Base-by-base conservation (phyloP, 2,797 vertebrate genomes). In the Rachycentron canadum region DNA sequence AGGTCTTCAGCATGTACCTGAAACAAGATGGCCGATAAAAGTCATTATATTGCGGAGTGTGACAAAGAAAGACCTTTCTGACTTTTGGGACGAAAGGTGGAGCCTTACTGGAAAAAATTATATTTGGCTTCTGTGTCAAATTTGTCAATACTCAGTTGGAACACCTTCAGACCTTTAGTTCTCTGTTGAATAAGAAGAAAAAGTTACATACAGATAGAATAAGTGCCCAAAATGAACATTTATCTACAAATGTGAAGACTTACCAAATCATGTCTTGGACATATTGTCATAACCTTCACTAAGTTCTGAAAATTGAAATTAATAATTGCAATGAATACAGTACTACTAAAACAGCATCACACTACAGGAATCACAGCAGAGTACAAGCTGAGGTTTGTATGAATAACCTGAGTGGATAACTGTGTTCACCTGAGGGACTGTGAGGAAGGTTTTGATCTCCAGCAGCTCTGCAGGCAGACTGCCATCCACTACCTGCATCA, bases 81-180 rank as follows among this genome's bases (percentile, higher is more conserved):
- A 58, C 13, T 50, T 50, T 25, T 8, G 19, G 12, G 3, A 70
- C 19, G 26, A 49, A 41, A 63, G 34, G 14, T 7, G 1, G 14
- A 40, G 36, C 55, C 94, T 90, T 92, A 98, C 98, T 95, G 97
- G 93, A 99, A 97, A 81, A 98, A 97, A 3, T 93, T 96, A 25
- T 98, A 95, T 93, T 98, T 99, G 92, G 97, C 98, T 85, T 97
- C 96, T 14, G 90, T 89, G 69, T 95, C 92, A 90, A 97, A 96
- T 86, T 98, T 99, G 89, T 98, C 94, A 66, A 99, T 96, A 79
- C 96, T 96, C 52, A 98, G 89, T 86, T 99, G 98, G 83, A 99
- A 96, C 85, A 97, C 87, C 69, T 93, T 94, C 76, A 99, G 95
- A 70, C 96, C 96, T 91, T 95, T 97, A 87, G 95, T 97, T 91